Evolutionary conservation across 2,888 invertebrate genomes (phyloP).

Genomic region (Syrista parreyssii): DNA sequence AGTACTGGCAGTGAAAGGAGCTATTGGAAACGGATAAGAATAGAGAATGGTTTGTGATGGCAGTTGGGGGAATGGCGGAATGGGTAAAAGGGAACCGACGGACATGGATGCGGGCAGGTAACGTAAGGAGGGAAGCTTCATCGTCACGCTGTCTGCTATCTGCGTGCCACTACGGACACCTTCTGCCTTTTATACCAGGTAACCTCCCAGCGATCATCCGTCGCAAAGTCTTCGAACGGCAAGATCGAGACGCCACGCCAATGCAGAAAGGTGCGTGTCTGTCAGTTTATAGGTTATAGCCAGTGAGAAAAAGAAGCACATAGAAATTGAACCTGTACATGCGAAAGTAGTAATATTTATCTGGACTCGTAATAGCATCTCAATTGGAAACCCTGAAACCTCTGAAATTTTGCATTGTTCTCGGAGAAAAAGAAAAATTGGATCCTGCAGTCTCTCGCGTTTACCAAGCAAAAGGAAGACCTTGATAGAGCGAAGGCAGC

Average conservation of each 20-base stretch:
- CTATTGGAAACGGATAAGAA: not conserved
- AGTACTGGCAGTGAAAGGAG: conserved; percentile 9
- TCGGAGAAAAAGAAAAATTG: not conserved
- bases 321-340: not conserved
- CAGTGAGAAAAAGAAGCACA: not conserved
- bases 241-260: not conserved
- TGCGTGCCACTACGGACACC: conserved; percentile 20
- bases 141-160: conserved; percentile 54
- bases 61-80: conserved; percentile 16
- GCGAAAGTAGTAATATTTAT: not conserved
- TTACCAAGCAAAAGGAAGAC: conserved; percentile 27
- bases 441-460: not conserved
- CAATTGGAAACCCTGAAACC: not conserved
- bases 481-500: conserved; percentile 45
- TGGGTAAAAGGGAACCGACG: not conserved
- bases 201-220: not conserved
- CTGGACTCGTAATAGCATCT: not conserved
- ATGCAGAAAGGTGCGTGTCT: not conserved
- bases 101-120: not conserved
- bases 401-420: not conserved
- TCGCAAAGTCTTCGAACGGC: not conserved
- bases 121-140: conserved; percentile 38
- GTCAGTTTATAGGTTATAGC: not conserved
- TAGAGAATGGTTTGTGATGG: conserved; percentile 4
- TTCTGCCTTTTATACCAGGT: not conserved